Percentiles rank a stretch among this genome's conserved stretches.
These are phyloP conservation scores for Centropristis striata DNA, from an alignment of 2,113 vertebrate species.

Conservation along the genomic window DNA sequence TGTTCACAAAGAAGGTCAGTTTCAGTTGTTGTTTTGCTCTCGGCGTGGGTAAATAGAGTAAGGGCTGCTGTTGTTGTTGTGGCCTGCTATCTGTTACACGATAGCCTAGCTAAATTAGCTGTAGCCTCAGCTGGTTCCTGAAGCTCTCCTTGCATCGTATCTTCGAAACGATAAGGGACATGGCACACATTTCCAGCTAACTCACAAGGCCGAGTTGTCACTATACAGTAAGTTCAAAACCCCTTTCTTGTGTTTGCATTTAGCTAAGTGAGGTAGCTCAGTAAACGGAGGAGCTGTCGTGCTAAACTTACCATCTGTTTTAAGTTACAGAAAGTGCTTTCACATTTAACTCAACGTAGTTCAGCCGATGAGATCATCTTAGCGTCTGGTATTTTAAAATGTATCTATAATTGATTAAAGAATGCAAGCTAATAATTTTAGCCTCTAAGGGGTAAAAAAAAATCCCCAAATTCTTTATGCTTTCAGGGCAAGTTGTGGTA, in stretches of 20 bases:
- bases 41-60: constrained; percentile 7
- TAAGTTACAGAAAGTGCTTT: constrained; percentile 25
- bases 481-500: constrained; percentile 11
- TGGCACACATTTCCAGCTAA: constrained; percentile 45
- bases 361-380: not conserved
- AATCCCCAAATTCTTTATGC: not conserved
- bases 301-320: constrained; percentile 40
- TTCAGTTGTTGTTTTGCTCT: constrained; percentile 2
- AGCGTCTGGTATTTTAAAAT: not conserved
- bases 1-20: not conserved
- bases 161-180: not conserved
- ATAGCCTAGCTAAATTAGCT: constrained; percentile 51
- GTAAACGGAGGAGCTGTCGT: not conserved
- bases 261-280: not conserved
- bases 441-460: not conserved
- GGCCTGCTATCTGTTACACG: constrained; percentile 57
- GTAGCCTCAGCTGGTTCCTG: constrained; percentile 47
- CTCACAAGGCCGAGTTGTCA: not conserved
- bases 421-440: too few species aligned
- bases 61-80: constrained; percentile 35
- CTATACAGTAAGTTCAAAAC: constrained; percentile 46
- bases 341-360: not conserved
- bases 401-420: too few species aligned
- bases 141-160: constrained; percentile 16
- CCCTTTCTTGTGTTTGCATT: not conserved